Evolutionary conservation across 2,888 invertebrate genomes (phyloP), one percentile per base, ranked within the genome.

Genomic region (Trissolcus japonicus): DNA sequence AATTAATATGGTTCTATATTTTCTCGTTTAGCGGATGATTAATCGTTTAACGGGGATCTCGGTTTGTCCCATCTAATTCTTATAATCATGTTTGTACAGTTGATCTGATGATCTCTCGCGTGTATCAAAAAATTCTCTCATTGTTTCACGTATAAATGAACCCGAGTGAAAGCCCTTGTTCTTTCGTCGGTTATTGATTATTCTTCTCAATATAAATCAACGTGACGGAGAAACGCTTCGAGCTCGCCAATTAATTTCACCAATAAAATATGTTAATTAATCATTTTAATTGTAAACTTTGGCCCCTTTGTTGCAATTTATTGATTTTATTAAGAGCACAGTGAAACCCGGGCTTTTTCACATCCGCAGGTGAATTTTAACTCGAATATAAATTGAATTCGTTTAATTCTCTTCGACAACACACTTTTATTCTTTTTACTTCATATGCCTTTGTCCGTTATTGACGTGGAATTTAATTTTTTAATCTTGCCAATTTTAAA

Each of bases 1-100:
- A 74, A 74, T 74, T 61, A 74, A 74, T 74, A 62, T 41, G 67
- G 16, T 68, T 67, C 62, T 68, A 62, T 61, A 74, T 67, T 74
- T 68, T 63, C 74, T 74, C 57, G 67, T 67, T 74, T 74, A 60
- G 59, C 68, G 35, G 46, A 75, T 75, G 75, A 75, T 75, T 75
- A 75, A 75, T 75, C 68, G 75, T 65, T 75, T 75, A 68, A 68
- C 63, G 63, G 63, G 63, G 63, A 75, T 75, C 63, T 68, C 48
- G 11, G 56, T 57, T 61, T 57, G 61, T 59, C 57, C 61, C 62
- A 40, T 43, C 66, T 57, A 62, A 68, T 68, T 62, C 74, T 67
- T 68, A 74, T 57, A 67, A 67, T 35, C 60, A 35, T 53, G 67
- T 62, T 74, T 62, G 53, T 54, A 46, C 59, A 19, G 54, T 67